Conservation (phyloP, 1,140 invertebrate species). For the Metopolophium dirhodum region DNA sequence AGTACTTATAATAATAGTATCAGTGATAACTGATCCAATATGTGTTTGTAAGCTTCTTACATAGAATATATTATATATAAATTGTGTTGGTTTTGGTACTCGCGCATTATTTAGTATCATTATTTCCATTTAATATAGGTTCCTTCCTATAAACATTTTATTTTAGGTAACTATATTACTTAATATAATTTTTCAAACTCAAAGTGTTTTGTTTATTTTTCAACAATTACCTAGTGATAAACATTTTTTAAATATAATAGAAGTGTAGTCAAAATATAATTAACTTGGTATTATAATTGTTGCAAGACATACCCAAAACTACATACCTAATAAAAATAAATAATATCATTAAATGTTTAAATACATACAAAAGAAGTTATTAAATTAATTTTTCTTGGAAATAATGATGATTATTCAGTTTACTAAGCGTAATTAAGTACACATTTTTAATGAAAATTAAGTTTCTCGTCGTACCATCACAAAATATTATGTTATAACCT, state of each 20-base stretch:
- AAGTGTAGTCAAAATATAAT: neutral
- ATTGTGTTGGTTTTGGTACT: neutral
- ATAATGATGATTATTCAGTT: neutral
- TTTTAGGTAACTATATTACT: too few species aligned
- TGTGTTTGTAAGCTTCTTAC: neutral
- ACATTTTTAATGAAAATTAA: neutral
- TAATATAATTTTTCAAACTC: too few species aligned
- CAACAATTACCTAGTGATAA: neutral
- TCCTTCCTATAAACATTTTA: too few species aligned
- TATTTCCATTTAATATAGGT: too few species aligned
- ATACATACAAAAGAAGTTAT: neutral
- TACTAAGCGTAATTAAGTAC: neutral
- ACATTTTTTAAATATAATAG: neutral
- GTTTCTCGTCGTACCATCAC: neutral
- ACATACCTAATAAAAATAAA: neutral
- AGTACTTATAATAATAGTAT: neutral
- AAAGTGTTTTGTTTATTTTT: too few species aligned
- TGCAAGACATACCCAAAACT: neutral
- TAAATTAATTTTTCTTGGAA: neutral
- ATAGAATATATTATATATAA: neutral
- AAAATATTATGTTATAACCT: neutral
- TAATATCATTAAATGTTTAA: neutral
- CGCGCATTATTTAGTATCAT: too few species aligned
- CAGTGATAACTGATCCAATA: neutral
- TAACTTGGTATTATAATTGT: neutral